Conservation (phyloP, 2,888 invertebrate genomes). For the Nematopogon swammerdamellus region DNA sequence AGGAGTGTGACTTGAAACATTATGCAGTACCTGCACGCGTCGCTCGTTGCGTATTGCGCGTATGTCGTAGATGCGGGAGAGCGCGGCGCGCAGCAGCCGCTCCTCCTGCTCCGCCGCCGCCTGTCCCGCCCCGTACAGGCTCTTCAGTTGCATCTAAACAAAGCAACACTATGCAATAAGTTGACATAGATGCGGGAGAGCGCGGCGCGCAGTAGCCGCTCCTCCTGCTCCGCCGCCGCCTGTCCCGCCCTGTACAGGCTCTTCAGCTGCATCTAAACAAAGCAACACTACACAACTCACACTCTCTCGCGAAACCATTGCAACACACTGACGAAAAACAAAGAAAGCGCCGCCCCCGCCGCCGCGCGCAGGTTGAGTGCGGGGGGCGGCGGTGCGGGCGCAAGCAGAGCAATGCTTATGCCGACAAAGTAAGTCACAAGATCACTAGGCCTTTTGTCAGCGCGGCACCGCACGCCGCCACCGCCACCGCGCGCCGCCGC, state of each 20-base stretch:
- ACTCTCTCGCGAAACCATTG: no score
- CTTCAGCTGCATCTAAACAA: conserved; percentile 61
- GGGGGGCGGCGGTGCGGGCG: no score
- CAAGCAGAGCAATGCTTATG: no score
- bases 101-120: conserved; percentile 84
- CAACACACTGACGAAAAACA: conserved; percentile 79
- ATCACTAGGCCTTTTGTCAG: no score
- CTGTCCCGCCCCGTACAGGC: conserved; percentile 74
- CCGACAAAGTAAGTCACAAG: no score
- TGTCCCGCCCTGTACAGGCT: conserved; percentile 68
- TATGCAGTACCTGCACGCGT: conserved; percentile 77
- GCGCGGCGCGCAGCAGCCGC: conserved; percentile 73
- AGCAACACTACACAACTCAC: no score
- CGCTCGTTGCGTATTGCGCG: conserved; percentile 85
- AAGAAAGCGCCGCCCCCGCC: conserved; percentile 76
- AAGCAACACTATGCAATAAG: no score
- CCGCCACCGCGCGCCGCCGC: no score
- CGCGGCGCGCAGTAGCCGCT: conserved; percentile 76
- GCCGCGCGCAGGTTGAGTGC: no score
- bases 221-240: conserved; percentile 80
- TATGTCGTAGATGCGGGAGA: conserved; percentile 87
- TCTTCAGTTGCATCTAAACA: conserved; percentile 71
- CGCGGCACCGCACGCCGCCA: no score
- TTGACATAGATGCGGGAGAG: conserved; percentile 86
- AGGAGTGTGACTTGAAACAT: no score